Evolutionary conservation across 2,113 vertebrate genomes (phyloP).

Genomic region (Thunnus maccoyii): DNA sequence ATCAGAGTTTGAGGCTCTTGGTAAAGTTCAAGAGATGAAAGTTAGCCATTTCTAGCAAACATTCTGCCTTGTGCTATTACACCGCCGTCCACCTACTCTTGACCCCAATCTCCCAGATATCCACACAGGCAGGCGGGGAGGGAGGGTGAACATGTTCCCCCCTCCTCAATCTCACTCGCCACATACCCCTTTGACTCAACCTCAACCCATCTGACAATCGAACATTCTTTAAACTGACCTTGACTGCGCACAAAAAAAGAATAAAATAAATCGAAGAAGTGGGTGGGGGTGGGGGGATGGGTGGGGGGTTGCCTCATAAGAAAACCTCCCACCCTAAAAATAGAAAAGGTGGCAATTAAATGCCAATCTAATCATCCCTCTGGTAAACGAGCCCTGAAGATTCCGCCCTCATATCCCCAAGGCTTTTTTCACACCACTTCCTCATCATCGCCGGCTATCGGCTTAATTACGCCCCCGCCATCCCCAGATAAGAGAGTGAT

Average conservation of each 20-base stretch:
- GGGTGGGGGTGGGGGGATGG: background rate
- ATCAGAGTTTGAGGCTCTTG: constrained; percentile 51
- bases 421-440: constrained; percentile 65
- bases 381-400: constrained; percentile 80
- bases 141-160: constrained; percentile 10
- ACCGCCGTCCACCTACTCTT: constrained; percentile 64
- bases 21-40: constrained; percentile 65
- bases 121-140: constrained; percentile 23
- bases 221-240: constrained; percentile 72
- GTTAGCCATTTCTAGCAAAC: constrained; percentile 50
- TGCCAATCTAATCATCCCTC: constrained; percentile 79
- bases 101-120: constrained; percentile 77
- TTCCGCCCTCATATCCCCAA: constrained; percentile 76
- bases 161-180: constrained; percentile 32
- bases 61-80: constrained; percentile 53
- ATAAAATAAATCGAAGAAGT: constrained; percentile 5
- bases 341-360: constrained; percentile 82
- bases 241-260: constrained; percentile 45
- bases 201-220: constrained; percentile 49
- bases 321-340: constrained; percentile 72
- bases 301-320: constrained; percentile 22
- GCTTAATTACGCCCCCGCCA: constrained; percentile 81
- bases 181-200: constrained; percentile 41
- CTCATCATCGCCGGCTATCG: constrained; percentile 80
- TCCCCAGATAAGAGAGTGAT: constrained; percentile 82